Evolutionary conservation across 2,888 invertebrate species (phyloP), one percentile per base, ranked within the genome.

Genomic region (Parelbella ahira): DNA sequence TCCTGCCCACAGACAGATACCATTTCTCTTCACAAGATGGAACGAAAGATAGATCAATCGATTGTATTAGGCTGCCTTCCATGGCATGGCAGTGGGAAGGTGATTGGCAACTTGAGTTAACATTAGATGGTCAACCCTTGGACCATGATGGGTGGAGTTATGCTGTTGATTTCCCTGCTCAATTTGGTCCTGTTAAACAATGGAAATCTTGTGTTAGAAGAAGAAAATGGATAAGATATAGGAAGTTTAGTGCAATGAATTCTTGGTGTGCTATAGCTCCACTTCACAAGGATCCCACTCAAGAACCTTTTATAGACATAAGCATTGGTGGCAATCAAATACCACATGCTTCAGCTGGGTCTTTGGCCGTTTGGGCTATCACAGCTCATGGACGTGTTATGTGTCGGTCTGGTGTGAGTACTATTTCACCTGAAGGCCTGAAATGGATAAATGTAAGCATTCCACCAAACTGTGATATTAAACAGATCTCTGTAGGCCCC

Each of bases 31-130:
- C 92, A 55, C 91, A 90, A 58, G 95, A 96, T 88, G 97, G 97
- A 3, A 90, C 91, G 4, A 89, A 91, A 19, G 93, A 95, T 59
- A 89, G 95, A 44, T 91, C 93, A 18, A 93, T 94, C 51, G 93
- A 94, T 58, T 92, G 92, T 69, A 95, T 97, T 46, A 89, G 94
- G 48, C 79, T 97, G 29, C 97, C 97, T 3, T 97, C 97, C 0
- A 94, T 96, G 92, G 96, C 96, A 7, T 98, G 97, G 97, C 94
- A 96, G 63, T 98, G 97, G 97, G 97, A 98, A 83, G 95, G 95
- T 1, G 96, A 96, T 54, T 97, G 97, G 97, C 93, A 94, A 58
- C 86, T 96, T 41, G 96, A 96, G 66, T 89, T 94, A 9, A 93
- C 93, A 2, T 83, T 95, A 54, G 93, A 95, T 70, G 97, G 97